Evolutionary conservation across 2,113 vertebrate genomes (phyloP).

Genomic region (Conger conger): DNA sequence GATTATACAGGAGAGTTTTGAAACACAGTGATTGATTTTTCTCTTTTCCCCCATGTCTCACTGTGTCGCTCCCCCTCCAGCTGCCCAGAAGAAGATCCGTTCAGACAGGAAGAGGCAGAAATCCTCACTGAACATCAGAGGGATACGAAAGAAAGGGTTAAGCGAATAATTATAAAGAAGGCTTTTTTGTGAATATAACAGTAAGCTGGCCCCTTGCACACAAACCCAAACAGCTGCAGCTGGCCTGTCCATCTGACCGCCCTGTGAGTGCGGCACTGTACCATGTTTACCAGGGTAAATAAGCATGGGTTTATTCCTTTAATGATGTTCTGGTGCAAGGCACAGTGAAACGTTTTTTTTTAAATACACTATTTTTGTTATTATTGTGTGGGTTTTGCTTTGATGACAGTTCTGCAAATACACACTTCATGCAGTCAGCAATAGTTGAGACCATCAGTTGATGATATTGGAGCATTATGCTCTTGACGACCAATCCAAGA

Average conservation of each 20-base stretch:
- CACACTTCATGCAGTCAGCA: background rate
- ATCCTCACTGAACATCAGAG: constrained; percentile 67
- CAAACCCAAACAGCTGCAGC: constrained; percentile 75
- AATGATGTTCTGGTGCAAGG: constrained; percentile 8
- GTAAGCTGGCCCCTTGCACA: constrained; percentile 65
- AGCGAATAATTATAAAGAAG: constrained; percentile 63
- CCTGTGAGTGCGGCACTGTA: constrained; percentile 61
- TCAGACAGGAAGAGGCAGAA: constrained; percentile 62
- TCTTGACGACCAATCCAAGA: background rate
- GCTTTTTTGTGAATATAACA: constrained; percentile 76
- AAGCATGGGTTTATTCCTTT: constrained; percentile 37
- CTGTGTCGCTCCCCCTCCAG: constrained; percentile 36
- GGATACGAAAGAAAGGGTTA: constrained; percentile 39
- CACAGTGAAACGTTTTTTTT: constrained; percentile 44
- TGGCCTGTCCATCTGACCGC: constrained; percentile 29
- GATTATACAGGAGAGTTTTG: background rate
- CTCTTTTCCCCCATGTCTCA: background rate
- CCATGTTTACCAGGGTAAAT: constrained; percentile 48
- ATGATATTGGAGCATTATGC: background rate
- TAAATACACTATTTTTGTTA: constrained; percentile 38
- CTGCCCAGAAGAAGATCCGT: constrained; percentile 73
- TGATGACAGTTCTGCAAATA: background rate
- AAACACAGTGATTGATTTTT: background rate
- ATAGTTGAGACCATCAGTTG: background rate
- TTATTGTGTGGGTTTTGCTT: constrained; percentile 32